Conservation (phyloP, 2,113 vertebrate species). For the Leuciscus idus region DNA sequence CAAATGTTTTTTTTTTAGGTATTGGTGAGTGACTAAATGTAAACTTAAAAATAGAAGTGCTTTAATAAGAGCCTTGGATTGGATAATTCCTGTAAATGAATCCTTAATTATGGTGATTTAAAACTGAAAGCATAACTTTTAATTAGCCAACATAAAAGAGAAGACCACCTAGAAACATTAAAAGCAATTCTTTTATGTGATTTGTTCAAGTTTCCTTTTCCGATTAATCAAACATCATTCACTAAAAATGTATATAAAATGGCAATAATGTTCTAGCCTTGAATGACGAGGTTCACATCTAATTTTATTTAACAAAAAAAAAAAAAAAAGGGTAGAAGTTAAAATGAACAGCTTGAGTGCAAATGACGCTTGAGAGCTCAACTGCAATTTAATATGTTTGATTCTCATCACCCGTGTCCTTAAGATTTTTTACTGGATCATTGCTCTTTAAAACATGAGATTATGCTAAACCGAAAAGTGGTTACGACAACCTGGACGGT, state of each 20-base stretch:
- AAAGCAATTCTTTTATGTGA: not conserved
- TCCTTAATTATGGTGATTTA: not conserved
- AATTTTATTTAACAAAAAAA: not conserved
- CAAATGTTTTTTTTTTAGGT: not conserved
- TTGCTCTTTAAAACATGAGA: not conserved
- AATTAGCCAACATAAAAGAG: not conserved
- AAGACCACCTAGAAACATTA: not conserved
- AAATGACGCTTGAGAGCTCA: too few relatives aligned
- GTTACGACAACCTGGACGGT: not conserved
- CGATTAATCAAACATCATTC: not conserved
- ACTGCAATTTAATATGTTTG: not conserved
- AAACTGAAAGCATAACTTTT: conserved; percentile 1
- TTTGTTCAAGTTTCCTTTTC: not conserved
- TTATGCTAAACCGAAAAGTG: not conserved
- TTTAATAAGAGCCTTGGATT: not conserved
- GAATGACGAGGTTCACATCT: not conserved
- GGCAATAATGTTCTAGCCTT: too few relatives aligned
- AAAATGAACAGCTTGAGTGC: not conserved
- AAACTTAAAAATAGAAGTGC: not conserved
- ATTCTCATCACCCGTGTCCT: not conserved
- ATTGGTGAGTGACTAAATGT: not conserved
- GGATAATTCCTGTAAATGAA: not conserved
- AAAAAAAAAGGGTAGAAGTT: not conserved
- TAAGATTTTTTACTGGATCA: not conserved
- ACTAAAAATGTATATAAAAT: not conserved